Conservation (phyloP, 2,797 vertebrate species). For the Lophotriccus pileatus region DNA sequence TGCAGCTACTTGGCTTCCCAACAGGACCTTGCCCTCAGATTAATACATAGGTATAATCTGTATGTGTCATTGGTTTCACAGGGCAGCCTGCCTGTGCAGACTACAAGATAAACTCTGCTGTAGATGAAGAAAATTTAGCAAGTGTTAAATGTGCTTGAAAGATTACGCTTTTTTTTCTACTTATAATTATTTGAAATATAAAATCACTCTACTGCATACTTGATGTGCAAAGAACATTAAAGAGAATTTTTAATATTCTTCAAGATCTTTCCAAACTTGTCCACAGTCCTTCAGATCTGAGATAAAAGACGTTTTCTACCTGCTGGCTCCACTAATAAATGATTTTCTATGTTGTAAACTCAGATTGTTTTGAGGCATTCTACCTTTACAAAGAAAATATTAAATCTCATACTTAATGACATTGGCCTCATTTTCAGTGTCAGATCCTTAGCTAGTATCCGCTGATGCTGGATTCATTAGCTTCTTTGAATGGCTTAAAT, state of each 20-base stretch:
- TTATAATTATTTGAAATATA: neutral
- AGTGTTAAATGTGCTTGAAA: neutral
- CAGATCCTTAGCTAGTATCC: neutral
- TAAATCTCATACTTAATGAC: neutral
- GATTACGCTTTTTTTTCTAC: neutral
- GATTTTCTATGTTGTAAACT: neutral
- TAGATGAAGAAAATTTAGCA: neutral
- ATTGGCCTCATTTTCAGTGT: neutral
- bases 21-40: slow-evolving; percentile 35
- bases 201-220: neutral
- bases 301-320: slow-evolving; percentile 23
- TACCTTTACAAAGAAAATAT: neutral
- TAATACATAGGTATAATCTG: slow-evolving; percentile 33
- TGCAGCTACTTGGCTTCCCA: slow-evolving; percentile 26
- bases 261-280: neutral
- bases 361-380: neutral
- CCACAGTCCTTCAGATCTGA: neutral
- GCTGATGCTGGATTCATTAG: neutral
- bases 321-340: neutral
- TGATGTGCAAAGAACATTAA: neutral
- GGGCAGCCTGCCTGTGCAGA: neutral
- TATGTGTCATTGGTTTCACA: neutral
- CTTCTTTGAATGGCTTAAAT: slow-evolving; percentile 25
- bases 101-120: neutral
- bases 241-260: neutral